phyloP scores from a whole-genome alignment of 2,113 vertebrate species.

The Ctenodactylus gundi region DNA sequence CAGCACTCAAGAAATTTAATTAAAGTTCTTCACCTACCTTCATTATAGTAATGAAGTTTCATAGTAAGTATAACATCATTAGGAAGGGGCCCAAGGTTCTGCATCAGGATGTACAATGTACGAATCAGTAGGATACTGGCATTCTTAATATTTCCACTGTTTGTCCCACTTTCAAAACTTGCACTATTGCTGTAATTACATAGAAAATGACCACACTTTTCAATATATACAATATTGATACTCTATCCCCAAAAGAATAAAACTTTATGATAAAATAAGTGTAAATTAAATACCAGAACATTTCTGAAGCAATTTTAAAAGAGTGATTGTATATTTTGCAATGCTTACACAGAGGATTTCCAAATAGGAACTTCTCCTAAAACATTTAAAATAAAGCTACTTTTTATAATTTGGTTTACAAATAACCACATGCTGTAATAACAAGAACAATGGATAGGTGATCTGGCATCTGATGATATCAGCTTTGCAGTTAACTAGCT shows the following conservation, averaged over 20 bases:
- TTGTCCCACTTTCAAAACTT: conserved; percentile 59
- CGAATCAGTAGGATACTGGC: conserved; percentile 86
- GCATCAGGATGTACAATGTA: conserved; percentile 84
- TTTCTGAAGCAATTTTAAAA: conserved; percentile 2
- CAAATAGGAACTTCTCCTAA: background rate
- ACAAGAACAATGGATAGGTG: conserved; percentile 16
- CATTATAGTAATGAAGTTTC: conserved; percentile 86
- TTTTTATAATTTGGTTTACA: conserved; percentile 13
- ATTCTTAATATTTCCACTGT: conserved; percentile 83
- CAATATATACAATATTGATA: conserved; percentile 58
- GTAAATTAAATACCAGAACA: conserved; percentile 24
- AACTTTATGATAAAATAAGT: conserved; percentile 44
- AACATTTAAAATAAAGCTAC: conserved; percentile 49
- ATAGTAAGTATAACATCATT: conserved; percentile 84
- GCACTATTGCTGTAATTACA: conserved; percentile 69
- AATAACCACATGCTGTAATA: background rate
- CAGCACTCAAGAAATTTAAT: background rate
- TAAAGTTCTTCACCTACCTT: conserved; percentile 78
- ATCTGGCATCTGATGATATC: conserved; percentile 39
- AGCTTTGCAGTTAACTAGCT: conserved; percentile 38
- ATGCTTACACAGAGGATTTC: background rate
- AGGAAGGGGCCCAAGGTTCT: conserved; percentile 85
- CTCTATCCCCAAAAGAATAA: conserved; percentile 15
- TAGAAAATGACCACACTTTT: conserved; percentile 69
- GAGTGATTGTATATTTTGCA: conserved; percentile 6